Percentiles rank a stretch among this genome's conserved stretches.
phyloP scores from a whole-genome alignment of 2,797 vertebrate species.

The Anabacerthia variegaticeps region DNA sequence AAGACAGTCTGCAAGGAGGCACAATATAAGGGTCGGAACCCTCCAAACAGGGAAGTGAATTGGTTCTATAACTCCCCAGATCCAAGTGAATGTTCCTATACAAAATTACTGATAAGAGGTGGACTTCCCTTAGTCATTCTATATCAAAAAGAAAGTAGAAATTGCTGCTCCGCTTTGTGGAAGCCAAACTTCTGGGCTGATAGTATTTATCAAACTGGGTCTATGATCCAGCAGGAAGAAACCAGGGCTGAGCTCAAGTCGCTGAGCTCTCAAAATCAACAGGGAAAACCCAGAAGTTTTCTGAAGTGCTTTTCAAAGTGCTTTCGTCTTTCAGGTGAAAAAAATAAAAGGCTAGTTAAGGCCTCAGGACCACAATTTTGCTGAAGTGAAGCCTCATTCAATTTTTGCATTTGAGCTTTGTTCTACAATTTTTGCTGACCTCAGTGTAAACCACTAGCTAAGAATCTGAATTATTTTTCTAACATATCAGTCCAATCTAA shows the following conservation, averaged over 20 bases:
- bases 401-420: neutral
- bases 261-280: neutral
- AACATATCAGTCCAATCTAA: neutral
- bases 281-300: neutral
- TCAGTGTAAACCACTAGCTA: neutral
- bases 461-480: neutral
- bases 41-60: neutral
- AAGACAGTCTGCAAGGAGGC: neutral
- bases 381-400: neutral
- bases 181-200: neutral
- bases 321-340: neutral
- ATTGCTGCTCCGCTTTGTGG: neutral
- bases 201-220: neutral
- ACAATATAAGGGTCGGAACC: neutral
- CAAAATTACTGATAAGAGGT: neutral
- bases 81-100: neutral
- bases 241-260: neutral
- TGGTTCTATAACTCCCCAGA: neutral
- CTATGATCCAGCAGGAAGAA: neutral
- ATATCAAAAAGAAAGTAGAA: neutral
- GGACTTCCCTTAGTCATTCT: neutral
- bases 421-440: neutral
- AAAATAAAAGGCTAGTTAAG: neutral
- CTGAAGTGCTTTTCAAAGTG: neutral
- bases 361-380: neutral